Base-by-base conservation (phyloP, 2,797 vertebrate species). In the Schizothorax lantsangensis region DNA sequence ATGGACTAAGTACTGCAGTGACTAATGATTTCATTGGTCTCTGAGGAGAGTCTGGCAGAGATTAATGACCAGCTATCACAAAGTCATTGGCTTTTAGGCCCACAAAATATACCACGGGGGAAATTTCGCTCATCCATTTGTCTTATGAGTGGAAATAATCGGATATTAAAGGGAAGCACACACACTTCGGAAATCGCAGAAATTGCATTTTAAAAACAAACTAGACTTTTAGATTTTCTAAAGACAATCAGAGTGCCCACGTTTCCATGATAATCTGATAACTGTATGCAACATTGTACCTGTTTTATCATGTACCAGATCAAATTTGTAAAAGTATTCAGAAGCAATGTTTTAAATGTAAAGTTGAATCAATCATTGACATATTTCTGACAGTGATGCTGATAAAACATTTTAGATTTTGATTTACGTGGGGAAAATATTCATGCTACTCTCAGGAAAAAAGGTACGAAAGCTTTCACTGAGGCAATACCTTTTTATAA, bases 11-110 rank as follows among this genome's bases (percentile, higher is more conserved):
- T 73, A 59, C 52, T 71, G 69, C 15, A 62, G 38, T 83, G 54
- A 62, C 54, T 83, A 43, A 74, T 40, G 74, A 87, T 77, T 38
- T 79, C 49, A 73, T 10, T 54, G 69, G 33, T 75, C 77, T 84
- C 57, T 62, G 86, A 73, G 84, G 21, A 54, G 43, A 59, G 15
- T 72, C 74, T 71, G 83, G 66, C 79, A 0, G 33, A 74, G 86
- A 81, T 64, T 17, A 81, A 84, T 23, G 59, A 68, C 74, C 38
- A 64, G 40, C 52, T 74, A 81, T 45, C 6, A 54, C 30, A 6
- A 69, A 57, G 59, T 73, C 47, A 47, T 54, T 33, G 19, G 36
- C 33, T 87, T 84, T 87, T 47, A 83, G 26, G 38, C 54, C 40
- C 17, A 59, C 38, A 74, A 74, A 75, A 75, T 43, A 47, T 8